Evolutionary conservation across 2,797 vertebrate genomes (phyloP), one percentile per base, ranked within the genome.

Genomic region (Geotria australis): DNA sequence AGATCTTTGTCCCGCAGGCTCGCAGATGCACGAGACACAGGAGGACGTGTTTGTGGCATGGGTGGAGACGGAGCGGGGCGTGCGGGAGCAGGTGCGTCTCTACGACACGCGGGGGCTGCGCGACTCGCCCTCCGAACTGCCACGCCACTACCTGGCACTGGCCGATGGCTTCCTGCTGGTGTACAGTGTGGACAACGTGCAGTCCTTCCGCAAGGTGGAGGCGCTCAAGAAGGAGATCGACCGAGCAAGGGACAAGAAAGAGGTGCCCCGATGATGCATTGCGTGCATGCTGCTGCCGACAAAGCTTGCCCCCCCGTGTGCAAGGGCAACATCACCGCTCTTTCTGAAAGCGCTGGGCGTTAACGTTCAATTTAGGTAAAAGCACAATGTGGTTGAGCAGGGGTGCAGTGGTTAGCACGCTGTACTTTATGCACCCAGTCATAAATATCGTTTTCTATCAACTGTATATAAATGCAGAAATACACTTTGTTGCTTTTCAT

Each of bases 31-130:
- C 24, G 24, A 38, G 70, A 96, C 89, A 0, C 76, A 93, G 65
- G 88, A 96, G 67, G 89, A 98, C 62, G 95, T 96, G 60, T 98
- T 93, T 12, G 82, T 98, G 46, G 85, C 88, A 59, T 96, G 88
- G n/a, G 77, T 98, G 9, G 89, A 98, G 72, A 98, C 88, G 0
- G 88, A 98, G 68, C 78, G 89, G 0, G 86, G 88, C 1, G 83
- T 89, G 8, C 71, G 86, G 1, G 89, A 98, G 68, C 89, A 96
- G 67, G 83, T 94, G 57, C 84, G 88, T 3, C 95, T 98, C 70
- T 98, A 94, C 2, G 89, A 98, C 69, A 98, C 89, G 1, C 77
- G 84, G 2, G 88, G 89, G 2, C 74, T 96, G 63, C 76, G 79
- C 10, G 49, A 24, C 49, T 85, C 91, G 0, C 80, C 81, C 10